Evolutionary conservation across 2,113 vertebrate genomes (phyloP).

Genomic region (Regulus satrapa): DNA sequence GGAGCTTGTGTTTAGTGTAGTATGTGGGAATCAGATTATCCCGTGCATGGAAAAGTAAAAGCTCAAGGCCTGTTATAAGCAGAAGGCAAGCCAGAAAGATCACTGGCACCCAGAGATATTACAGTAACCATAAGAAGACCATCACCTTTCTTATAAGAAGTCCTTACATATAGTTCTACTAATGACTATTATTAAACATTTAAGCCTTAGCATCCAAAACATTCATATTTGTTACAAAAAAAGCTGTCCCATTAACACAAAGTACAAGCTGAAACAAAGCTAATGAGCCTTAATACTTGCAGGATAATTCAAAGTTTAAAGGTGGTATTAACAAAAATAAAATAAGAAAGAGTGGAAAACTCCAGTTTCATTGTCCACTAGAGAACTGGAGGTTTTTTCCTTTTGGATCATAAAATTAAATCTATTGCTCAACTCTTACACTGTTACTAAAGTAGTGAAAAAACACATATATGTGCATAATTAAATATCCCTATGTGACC

Average conservation of each 20-base stretch:
- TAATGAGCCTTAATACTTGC: conserved; percentile 61
- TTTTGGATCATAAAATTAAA: conserved; percentile 56
- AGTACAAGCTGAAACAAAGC: conserved; percentile 53
- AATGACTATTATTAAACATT: conserved; percentile 62
- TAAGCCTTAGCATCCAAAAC: conserved; percentile 44
- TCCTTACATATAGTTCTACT: not conserved
- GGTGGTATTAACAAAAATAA: conserved; percentile 64
- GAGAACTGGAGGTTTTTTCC: conserved; percentile 56
- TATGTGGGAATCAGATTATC: not conserved
- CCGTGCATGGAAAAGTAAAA: not conserved
- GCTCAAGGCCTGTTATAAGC: not conserved
- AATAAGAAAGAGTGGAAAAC: conserved; percentile 51
- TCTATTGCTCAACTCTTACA: conserved; percentile 47
- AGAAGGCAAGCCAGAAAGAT: not conserved
- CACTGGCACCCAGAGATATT: not conserved
- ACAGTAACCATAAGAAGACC: conserved; percentile 5
- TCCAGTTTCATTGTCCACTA: conserved; percentile 31
- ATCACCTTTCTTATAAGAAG: conserved; percentile 17
- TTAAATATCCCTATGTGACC: conserved; percentile 39
- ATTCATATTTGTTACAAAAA: conserved; percentile 63
- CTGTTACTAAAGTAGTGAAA: conserved; percentile 16
- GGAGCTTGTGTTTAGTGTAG: not conserved
- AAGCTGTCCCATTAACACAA: conserved; percentile 56
- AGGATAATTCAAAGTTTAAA: conserved; percentile 68
- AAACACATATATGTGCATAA: conserved; percentile 19